A percentile compares a stretch with the other conserved stretches of the same genome.
Conservation (phyloP, 2,797 vertebrate genomes). For the Siniperca undulata region DNA sequence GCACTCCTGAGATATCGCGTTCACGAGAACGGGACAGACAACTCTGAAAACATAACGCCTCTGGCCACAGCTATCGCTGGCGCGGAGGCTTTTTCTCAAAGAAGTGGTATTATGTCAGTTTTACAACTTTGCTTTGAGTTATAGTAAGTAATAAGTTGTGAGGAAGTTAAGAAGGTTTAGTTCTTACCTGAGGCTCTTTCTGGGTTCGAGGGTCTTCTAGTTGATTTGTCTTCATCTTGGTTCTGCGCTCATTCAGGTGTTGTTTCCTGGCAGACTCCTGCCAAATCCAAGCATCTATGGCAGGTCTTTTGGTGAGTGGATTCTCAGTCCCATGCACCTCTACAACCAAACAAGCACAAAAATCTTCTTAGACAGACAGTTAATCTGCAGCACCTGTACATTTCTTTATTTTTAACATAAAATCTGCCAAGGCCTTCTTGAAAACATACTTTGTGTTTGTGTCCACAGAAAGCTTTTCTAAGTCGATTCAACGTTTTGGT, state of each 20-base stretch:
- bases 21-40: too few species aligned
- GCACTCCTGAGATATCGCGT: too few species aligned
- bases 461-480: conserved; percentile 4
- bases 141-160: neutral
- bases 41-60: too few species aligned
- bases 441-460: conserved; percentile 15
- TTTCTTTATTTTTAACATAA: neutral
- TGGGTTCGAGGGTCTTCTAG: conserved; percentile 65
- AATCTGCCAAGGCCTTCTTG: neutral
- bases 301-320: conserved; percentile 68
- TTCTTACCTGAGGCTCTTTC: conserved; percentile 75
- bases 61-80: too few species aligned
- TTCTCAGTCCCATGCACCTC: conserved; percentile 77
- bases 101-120: neutral
- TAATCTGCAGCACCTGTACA: conserved; percentile 22
- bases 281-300: conserved; percentile 56
- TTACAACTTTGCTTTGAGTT: neutral
- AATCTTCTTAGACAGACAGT: conserved; percentile 1
- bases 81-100: neutral
- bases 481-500: neutral
- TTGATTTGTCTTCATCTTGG: conserved; percentile 75
- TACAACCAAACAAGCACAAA: conserved; percentile 49
- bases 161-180: neutral
- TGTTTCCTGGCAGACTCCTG: conserved; percentile 67
- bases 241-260: conserved; percentile 61